Evolutionary conservation across 2,888 invertebrate species (phyloP).

Genomic region (Lottia scabra): DNA sequence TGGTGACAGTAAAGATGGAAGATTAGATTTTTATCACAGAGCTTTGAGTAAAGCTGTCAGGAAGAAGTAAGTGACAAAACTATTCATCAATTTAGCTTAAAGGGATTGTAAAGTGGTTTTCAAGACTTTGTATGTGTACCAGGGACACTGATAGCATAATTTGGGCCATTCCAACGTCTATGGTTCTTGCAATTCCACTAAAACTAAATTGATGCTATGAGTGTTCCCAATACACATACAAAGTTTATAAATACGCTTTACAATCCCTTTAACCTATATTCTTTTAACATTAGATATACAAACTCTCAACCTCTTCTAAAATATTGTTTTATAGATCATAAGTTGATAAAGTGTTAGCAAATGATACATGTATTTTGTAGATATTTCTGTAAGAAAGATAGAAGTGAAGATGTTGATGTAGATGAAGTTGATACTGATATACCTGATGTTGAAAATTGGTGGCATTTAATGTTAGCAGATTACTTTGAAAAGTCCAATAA

Average conservation of each 20-base stretch:
- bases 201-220: no score
- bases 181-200: no score
- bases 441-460: constrained; percentile 57
- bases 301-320: no score
- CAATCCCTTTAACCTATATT: no score
- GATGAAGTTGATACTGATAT: constrained; percentile 35
- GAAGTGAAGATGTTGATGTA: constrained; percentile 36
- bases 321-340: not conserved
- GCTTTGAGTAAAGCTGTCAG: constrained; percentile 67
- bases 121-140: no score
- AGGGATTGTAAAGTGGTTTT: no score
- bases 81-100: no score
- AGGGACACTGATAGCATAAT: no score
- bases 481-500: constrained; percentile 56
- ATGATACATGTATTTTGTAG: constrained; percentile 24
- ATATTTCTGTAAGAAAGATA: constrained; percentile 41
- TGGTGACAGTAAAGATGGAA: constrained; percentile 64
- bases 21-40: constrained; percentile 66
- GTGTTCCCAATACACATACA: no score
- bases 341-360: constrained; percentile 17
- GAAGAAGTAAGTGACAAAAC: constrained; percentile 45
- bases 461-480: constrained; percentile 65
- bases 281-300: no score
- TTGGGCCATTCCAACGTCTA: no score
- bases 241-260: no score